These are phyloP conservation scores for Gymnobelideus leadbeateri DNA, from an alignment of 2,113 vertebrate genomes.

Conservation along the genomic window DNA sequence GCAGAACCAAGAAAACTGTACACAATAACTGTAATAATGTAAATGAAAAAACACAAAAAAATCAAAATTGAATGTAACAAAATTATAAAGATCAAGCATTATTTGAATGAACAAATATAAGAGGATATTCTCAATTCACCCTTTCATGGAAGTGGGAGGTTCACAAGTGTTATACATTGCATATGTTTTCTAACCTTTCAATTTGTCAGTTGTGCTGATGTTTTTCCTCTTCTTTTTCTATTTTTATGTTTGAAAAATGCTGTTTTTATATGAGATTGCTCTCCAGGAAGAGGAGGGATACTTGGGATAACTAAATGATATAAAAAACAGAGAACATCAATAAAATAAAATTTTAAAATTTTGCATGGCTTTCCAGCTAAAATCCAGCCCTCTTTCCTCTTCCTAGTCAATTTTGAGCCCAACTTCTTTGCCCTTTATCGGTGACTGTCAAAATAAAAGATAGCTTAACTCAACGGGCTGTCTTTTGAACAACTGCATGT, in stretches of 20 bases:
- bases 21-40: background rate
- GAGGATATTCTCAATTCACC: background rate
- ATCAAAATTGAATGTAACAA: background rate
- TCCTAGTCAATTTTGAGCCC: background rate
- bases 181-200: background rate
- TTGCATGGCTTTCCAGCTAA: background rate
- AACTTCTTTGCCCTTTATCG: background rate
- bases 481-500: background rate
- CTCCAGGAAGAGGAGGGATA: background rate
- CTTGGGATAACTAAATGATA: background rate
- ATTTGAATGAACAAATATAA: background rate
- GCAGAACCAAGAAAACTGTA: no score
- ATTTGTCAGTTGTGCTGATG: background rate
- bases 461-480: background rate
- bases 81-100: background rate
- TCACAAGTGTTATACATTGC: no score
- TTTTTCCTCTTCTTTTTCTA: background rate
- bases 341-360: background rate
- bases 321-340: background rate
- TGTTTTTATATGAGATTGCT: background rate
- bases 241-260: background rate
- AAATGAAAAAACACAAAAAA: background rate
- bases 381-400: background rate
- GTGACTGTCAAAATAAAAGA: background rate
- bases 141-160: background rate